Base-by-base conservation (phyloP, 2,888 invertebrate genomes). In the Phaedon cochleariae region DNA sequence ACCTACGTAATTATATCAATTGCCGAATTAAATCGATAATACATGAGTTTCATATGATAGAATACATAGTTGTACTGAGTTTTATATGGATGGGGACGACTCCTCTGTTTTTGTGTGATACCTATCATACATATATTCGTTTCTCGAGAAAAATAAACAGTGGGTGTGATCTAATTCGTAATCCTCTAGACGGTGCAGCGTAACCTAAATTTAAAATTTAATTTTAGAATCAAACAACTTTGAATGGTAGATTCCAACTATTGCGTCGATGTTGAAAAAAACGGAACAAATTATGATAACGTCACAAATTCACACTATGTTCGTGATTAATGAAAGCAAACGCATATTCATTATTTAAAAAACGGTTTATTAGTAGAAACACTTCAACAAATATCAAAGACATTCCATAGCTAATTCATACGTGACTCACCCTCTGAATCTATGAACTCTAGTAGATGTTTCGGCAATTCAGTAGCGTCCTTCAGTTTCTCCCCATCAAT, bases 401-500 rank as follows among this genome's bases (percentile, higher is more conserved):
- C 10, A 34, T 34, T 34, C 31, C 31, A 10, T 34, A 34, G 9
- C 62, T 67, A 37, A 15, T 59, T 64, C 20, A 59, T 49, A 49
- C 37, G 31, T 48, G 45, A 66, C 66, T 66, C 62, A 66, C 66
- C 66, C 34, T 66, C 62, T 6, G 22, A 31, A 78, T 87, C 88
- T 74, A 93, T 89, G 80, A 94, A 93, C 77, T 94, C 94, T 78
- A 90, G 90, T 77, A 94, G 86, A 83, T 94, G 94, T 76, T 87
- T 90, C 4, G 94, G 94, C 67, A 94, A 85, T 67, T 87, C 87
- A 65, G 87, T 87, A 49, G 89, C 85, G 75, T 89, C 89, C 65
- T 86, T 88, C 77, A 86, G 88, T 86, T 82, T 87, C 77, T 76
- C 86, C 79, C 90, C 90, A 78, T 92, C 90, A 51, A 92, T 87